Base-by-base conservation (phyloP, 2,888 invertebrate species). In the Melanchra persicariae region DNA sequence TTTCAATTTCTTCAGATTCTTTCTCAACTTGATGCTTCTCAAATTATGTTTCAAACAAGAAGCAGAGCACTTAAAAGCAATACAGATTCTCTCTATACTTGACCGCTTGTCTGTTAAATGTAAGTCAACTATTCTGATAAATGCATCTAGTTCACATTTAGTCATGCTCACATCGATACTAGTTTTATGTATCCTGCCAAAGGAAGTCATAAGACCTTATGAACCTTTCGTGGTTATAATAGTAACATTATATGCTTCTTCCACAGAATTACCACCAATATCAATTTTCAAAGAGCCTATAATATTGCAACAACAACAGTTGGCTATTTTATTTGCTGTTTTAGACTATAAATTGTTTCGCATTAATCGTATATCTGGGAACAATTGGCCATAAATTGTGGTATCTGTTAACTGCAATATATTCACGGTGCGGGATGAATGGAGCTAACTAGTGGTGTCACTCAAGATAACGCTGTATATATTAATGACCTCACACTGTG, bases 361-460 rank as follows among this genome's bases (percentile, higher is more conserved):
- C 76, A 85, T 85, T 77, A 70, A 71, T 85, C 70, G 77, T 82
- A 70, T 76, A 81, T 79, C 72, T 75, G 40, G 59, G 73, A 86
- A 89, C 89, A 89, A 89, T 89, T 85, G 90, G 34, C 85, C 40
- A 89, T 89, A 88, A 90, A 89, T 90, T 81, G 69, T 71, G 26
- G 68, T 79, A 74, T 74, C 73, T 75, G 69, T 74, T 77, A 74
- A 68, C 52, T 74, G 82, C 72, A 76, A 80, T 82, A 84, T 82
- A 80, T 78, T 82, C 65, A 67, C 69, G 43, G 61, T 57, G 59
- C 60, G 40, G 62, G 78, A 69, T 72, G 79, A 82, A 79, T 79
- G 70, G 77, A 70, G 30, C 64, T 71, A 70, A 80, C 68, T 74
- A 68, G 79, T 79, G 45, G n/a, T 82, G 83, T 79, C 79, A 79